Percentiles rank a stretch among this genome's conserved stretches.
These are phyloP conservation scores for Agrotis segetum DNA, from an alignment of 2,888 invertebrate genomes.

Conservation along the genomic window DNA sequence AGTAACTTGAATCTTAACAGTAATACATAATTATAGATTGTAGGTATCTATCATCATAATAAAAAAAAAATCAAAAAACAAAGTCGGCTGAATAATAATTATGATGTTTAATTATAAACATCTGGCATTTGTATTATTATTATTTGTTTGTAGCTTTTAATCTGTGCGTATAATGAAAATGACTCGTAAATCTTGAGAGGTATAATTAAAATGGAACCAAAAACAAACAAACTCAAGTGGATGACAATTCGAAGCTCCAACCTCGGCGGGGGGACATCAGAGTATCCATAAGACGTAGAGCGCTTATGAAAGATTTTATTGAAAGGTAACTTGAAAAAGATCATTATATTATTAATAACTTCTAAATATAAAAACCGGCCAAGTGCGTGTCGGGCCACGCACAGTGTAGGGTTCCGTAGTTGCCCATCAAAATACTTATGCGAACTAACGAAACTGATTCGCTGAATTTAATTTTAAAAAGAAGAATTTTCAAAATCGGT, in stretches of 20 bases:
- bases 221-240: constrained; percentile 59
- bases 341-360: too few relatives aligned
- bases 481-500: too few relatives aligned
- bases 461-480: too few relatives aligned
- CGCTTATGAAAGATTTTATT: background rate
- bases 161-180: constrained; percentile 33
- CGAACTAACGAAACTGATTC: too few relatives aligned
- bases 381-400: too few relatives aligned
- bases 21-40: too few relatives aligned
- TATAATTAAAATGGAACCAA: constrained; percentile 61
- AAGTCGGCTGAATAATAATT: background rate
- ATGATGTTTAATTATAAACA: background rate
- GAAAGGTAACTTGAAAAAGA: background rate
- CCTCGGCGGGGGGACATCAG: background rate
- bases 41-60: too few relatives aligned
- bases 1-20: background rate
- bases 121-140: background rate
- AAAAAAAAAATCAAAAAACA: too few relatives aligned
- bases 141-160: constrained; percentile 32
- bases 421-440: too few relatives aligned
- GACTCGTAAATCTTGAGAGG: constrained; percentile 42
- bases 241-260: constrained; percentile 36
- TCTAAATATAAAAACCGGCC: too few relatives aligned
- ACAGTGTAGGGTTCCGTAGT: too few relatives aligned
- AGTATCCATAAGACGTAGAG: constrained; percentile 4